phyloP scores from a whole-genome alignment of 2,888 invertebrate species.

The Mythimna vitellina region DNA sequence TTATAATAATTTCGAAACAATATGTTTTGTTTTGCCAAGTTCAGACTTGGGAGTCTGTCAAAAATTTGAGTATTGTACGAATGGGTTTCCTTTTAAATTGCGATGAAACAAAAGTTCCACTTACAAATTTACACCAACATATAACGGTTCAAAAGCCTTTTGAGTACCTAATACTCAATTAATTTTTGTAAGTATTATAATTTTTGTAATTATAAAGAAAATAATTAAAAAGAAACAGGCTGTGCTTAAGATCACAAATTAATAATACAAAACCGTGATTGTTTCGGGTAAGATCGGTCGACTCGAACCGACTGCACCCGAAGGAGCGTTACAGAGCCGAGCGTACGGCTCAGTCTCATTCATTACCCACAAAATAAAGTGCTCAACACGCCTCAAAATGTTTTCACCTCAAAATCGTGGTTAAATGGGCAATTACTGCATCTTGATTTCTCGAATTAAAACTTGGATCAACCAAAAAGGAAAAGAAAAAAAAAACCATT shows the following conservation, averaged over 20 bases:
- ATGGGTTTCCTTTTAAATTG: not conserved
- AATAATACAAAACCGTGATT: no score
- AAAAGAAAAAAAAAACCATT: conserved; percentile 16
- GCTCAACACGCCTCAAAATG: no score
- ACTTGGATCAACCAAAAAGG: not conserved
- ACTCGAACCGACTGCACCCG: no score
- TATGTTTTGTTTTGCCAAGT: conserved; percentile 11
- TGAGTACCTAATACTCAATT: not conserved
- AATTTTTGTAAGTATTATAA: not conserved
- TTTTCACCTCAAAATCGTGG: not conserved
- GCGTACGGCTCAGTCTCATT: no score
- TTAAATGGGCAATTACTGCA: not conserved
- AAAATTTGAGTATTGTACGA: conserved; percentile 16
- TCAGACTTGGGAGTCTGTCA: conserved; percentile 13
- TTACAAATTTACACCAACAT: not conserved
- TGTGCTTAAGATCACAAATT: no score
- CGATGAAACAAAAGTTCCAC: not conserved
- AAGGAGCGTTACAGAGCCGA: no score
- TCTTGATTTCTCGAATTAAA: conserved; percentile 9
- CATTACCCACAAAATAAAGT: no score
- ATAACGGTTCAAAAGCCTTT: not conserved
- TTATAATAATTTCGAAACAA: conserved; percentile 41
- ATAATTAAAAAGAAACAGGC: no score
- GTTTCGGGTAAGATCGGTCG: no score
- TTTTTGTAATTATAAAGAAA: not conserved